Evolutionary conservation across 2,797 vertebrate species (phyloP), one percentile per base, ranked within the genome.

Genomic region (Helostoma temminkii): DNA sequence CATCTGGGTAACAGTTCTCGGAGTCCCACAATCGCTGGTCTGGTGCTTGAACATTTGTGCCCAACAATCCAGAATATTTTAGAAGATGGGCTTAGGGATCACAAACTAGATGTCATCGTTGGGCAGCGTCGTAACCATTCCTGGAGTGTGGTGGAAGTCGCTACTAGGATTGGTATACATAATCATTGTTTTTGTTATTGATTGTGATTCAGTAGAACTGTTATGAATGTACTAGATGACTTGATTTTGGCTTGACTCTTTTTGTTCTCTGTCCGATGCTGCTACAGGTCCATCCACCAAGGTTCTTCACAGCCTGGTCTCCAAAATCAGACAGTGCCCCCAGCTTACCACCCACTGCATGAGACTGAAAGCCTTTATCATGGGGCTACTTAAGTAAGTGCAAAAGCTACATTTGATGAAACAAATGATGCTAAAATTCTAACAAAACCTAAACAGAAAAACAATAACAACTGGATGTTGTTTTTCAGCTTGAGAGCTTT

Each of bases 321-420:
- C 91, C 69, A 96, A 96, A 73, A 93, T 98, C 82, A 94, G 90
- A 78, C 95, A 94, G 21, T 96, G 93, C 83, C 82, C 94, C 0
- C 94, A 96, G 78, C 94, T 99, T 45, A 93, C 89, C 84, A 97
- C 89, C 80, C 94, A 96, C 76, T 92, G 89, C 62, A 97, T 97
- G 95, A 95, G 95, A 66, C 94, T 98, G 82, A 95, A 96, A 0
- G 96, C 97, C 1, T 99, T 99, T 93, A 91, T 98, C 87, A 95
- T 98, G 7, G 97, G 97, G 52, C 94, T 99, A 56, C 96, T 99
- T 57, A 99, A 99, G 97, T 99, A 89, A 94, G 96, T 88, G 18
- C 39, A 16, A 5, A 24, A 24, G 6, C 21, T 16, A 26, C 6
- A 9, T 41, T 14, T 55, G 1, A 37, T 36, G 10, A 6, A 26